Percentiles rank a stretch among this genome's conserved stretches.
phyloP scores from a whole-genome alignment of 2,797 vertebrate species.

The Urosaurus nigricauda region DNA sequence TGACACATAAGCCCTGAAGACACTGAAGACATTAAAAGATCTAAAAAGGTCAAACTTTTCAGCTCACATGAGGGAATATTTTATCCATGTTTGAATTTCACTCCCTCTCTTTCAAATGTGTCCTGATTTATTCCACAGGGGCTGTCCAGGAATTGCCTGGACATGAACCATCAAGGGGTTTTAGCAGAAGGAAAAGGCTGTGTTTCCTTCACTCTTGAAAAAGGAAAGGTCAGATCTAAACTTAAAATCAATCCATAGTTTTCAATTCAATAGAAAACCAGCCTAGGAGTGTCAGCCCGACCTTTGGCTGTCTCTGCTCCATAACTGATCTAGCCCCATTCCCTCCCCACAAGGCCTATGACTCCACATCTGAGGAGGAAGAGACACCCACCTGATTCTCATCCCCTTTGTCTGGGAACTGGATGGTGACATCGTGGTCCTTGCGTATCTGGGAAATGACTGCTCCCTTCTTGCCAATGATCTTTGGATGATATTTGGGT shows the following conservation, averaged over 20 bases:
- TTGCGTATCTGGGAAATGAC: constrained; percentile 95
- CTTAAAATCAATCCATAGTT: neutral
- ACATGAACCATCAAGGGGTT: neutral
- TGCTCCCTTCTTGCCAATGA: constrained; percentile 96
- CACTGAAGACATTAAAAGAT: too few species aligned
- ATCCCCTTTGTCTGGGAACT: constrained; percentile 97
- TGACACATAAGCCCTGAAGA: too few species aligned
- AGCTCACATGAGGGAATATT: too few species aligned
- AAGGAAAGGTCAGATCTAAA: neutral
- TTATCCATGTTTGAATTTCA: neutral
- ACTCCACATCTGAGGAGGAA: neutral
- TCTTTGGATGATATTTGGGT: constrained; percentile 98
- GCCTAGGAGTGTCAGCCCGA: neutral
- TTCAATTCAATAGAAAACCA: neutral
- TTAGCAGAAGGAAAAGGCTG: neutral
- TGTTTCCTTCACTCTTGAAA: neutral
- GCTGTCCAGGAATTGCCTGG: neutral
- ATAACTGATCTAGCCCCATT: neutral
- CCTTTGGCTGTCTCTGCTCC: neutral
- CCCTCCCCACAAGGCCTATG: neutral
- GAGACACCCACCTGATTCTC: constrained; percentile 87
- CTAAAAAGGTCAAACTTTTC: too few species aligned
- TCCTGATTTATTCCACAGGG: neutral
- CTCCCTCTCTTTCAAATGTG: neutral
- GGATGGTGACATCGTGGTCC: constrained; percentile 96